Evolutionary conservation across 2,888 invertebrate species (phyloP), one percentile per base, ranked within the genome.

Genomic region (Himalopsyche anomala): DNA sequence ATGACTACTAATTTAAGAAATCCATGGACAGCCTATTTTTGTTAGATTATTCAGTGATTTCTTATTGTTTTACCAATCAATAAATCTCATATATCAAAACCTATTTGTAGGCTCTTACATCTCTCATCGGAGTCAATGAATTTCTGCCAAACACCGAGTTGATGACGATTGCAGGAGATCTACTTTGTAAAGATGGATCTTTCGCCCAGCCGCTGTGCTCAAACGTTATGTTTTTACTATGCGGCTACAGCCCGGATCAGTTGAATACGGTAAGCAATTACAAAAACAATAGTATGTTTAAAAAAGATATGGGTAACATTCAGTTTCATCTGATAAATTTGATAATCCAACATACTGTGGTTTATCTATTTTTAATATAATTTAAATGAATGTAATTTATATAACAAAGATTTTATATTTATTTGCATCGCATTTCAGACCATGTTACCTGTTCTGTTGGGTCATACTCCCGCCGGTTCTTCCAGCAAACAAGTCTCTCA

Each of bases 381-480:
- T 40, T 40, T 40, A 40, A 40, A 40, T 6, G 40, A 6, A 40
- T 40, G 40, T 6, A 40, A 28, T 28, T 28, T 28, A 28, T 28
- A 28, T 28, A 28, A 28, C 28, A 42, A 42, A 42, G 42, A 42
- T 5, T 5, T 42, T 42, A 42, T 6, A 6, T 42, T 42, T 5
- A 42, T 6, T 6, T 42, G 5, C 8, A 8, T 42, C 8, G 6
- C 42, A 19, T 86, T 88, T 36, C 87, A 93, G 91, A 92, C 93
- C 0, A 91, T 95, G 89, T 87, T 95, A 62, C 94, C 95, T 0
- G 92, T 94, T 0, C 92, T 96, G 42, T 89, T 94, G 4, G 93
- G 93, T 0, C 95, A 95, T 85, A 88, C 93, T n/a, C 96, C 96
- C 0, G 94, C 94, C 2, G 95, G 95, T 4, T 91, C 92, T 1